Base-by-base conservation (phyloP, 2,113 vertebrate species). In the Trinectes maculatus region DNA sequence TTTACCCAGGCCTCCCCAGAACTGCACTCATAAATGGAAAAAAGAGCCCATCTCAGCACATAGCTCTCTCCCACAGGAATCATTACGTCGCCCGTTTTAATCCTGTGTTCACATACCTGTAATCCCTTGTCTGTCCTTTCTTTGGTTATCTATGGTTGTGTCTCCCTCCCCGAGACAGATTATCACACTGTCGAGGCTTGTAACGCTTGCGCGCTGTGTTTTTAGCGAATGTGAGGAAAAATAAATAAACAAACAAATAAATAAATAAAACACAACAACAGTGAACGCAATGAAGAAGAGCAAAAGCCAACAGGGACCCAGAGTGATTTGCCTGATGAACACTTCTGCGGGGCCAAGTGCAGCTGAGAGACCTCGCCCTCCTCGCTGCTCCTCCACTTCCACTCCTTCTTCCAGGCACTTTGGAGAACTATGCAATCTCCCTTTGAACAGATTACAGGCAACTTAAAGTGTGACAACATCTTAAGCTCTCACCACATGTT, bases 381-480 rank as follows among this genome's bases (percentile, higher is more conserved):
- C 44, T 47, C 34, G 44, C 37, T 40, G 3, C 61, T 73, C 63
- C 28, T 75, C 75, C 57, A 70, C 64, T 67, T 62, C 58, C 39
- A 42, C 43, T 74, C 85, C 85, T 31, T 68, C 84, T 89, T 88
- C 79, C 85, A 83, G 85, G 62, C 54, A 82, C 81, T 85, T 90
- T 86, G 82, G 85, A 91, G 85, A 86, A 92, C 89, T 87, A 89
- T 87, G 87, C 87, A 65, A 62, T 78, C 90, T 90, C 85, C 83
- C 93, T 95, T 94, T 95, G 93, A 94, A 92, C 89, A 92, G 93
- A 94, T 94, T 94, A 93, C 78, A 74, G 87, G 87, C 92, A 92
- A 93, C 86, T 94, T 94, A 93, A 94, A 96, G 93, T 94, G 93
- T 94, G 93, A 95, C 94, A 95, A 93, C 94, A 91, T 93, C 92